Evolutionary conservation across 2,797 vertebrate species (phyloP).

Genomic region (Hippoglossus hippoglossus): DNA sequence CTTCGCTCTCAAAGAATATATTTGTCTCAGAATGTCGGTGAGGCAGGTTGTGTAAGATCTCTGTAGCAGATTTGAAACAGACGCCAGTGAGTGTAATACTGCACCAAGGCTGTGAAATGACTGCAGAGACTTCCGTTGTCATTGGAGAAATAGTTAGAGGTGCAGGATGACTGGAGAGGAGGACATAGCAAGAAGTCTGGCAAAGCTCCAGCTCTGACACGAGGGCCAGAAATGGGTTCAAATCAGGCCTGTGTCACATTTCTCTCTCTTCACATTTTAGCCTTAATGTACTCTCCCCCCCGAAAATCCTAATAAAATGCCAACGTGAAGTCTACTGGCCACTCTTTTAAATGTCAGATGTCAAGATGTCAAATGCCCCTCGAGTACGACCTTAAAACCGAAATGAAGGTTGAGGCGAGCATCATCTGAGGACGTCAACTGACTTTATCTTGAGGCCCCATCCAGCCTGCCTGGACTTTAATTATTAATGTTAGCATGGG

Average conservation of each 20-base stretch:
- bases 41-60: neutral
- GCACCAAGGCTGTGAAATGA: constrained; percentile 8
- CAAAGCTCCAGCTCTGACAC: constrained; percentile 26
- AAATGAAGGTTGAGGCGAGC: constrained; percentile 63
- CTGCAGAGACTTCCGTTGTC: constrained; percentile 33
- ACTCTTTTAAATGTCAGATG: constrained; percentile 68
- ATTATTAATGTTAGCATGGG: constrained; percentile 57
- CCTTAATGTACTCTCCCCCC: constrained; percentile 22
- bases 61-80: constrained; percentile 16
- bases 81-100: constrained; percentile 14
- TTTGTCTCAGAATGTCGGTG: neutral
- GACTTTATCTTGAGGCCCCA: constrained; percentile 40
- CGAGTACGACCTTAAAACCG: constrained; percentile 58
- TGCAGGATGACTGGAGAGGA: constrained; percentile 34
- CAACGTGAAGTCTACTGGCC: constrained; percentile 47
- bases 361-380: constrained; percentile 69
- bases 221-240: constrained; percentile 37
- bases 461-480: constrained; percentile 42
- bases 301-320: constrained; percentile 47
- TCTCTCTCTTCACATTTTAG: constrained; percentile 43
- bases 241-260: constrained; percentile 45
- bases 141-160: constrained; percentile 44
- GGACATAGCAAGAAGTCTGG: constrained; percentile 17
- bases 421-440: constrained; percentile 55
- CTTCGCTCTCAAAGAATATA: constrained; percentile 27